Base-by-base conservation (phyloP, 2,113 vertebrate species). In the Rafetus swinhoei region DNA sequence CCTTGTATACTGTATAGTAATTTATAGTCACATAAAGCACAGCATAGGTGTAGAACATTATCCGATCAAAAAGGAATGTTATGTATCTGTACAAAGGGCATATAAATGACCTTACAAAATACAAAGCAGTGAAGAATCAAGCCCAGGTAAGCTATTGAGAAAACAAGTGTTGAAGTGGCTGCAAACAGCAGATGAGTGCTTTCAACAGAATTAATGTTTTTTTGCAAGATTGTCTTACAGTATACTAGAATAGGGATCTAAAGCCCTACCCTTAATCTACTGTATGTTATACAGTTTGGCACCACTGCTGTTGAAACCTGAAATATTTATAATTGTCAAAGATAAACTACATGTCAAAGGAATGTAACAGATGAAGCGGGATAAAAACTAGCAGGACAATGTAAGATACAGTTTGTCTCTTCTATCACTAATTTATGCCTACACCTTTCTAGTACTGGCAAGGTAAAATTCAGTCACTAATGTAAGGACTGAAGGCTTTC, bases 41-140 rank as follows among this genome's bases (percentile, higher is more conserved):
- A 60, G n/a, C 21, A 74, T 24, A 21, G 18, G 79, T 65, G 52
- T 6, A 39, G 72, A 85, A 65, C 55, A 84, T 29, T 35, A 25
- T 54, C 60, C 3, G 4, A 85, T 29, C 2, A 0, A 0, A 1
- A 9, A 5, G 2, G 7, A 69, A 56, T 52, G 0, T 0, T 27
- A 16, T 87, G 1, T 2, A 89, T 88, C 19, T 79, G n/a, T 60
- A 80, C 53, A 85, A n/a, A 45, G 77, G 32, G 85, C 6, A 11
- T 72, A 12, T 45, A 82, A 76, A 59, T 76, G 76, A 92, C 69
- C 88, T 83, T 59, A 56, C n/a, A 60, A 81, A 59, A 16, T 55
- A 80, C 0, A 0, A 84, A 16, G 27, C 81, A 11, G 0, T 57
- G 86, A 90, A 0, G 1, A 90, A 72, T 90, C 65, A 82, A 35